phyloP scores from a whole-genome alignment of 2,888 invertebrate genomes.

The Patella depressa region DNA sequence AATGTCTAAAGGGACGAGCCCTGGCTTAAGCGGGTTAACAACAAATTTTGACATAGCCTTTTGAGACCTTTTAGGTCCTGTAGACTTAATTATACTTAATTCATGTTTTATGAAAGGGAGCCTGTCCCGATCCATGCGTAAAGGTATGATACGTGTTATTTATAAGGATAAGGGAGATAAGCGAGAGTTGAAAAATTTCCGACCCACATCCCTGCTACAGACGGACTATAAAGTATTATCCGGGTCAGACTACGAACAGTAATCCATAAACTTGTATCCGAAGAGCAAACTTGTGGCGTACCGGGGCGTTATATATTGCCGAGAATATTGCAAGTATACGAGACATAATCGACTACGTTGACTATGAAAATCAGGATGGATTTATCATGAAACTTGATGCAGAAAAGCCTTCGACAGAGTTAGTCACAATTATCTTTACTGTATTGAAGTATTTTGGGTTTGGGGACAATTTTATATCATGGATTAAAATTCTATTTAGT shows the following conservation, averaged over 20 bases:
- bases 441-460: constrained; percentile 12
- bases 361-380: constrained; percentile 36
- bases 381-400: constrained; percentile 43
- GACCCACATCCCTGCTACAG: constrained; percentile 45
- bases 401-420: constrained; percentile 49
- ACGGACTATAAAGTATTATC: constrained; percentile 42
- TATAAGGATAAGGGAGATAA: constrained; percentile 38
- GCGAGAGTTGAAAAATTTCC: constrained; percentile 37
- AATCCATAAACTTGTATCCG: constrained; percentile 31
- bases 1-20: constrained; percentile 33
- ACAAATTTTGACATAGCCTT: constrained; percentile 11
- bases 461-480: constrained; percentile 16
- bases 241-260: constrained; percentile 34
- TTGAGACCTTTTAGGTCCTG: constrained; percentile 13
- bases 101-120: constrained; percentile 22
- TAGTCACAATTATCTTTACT: constrained; percentile 37
- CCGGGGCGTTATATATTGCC: constrained; percentile 39
- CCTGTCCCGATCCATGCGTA: constrained; percentile 28
- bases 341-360: constrained; percentile 38
- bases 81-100: constrained; percentile 25
- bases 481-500: constrained; percentile 14
- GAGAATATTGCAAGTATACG: constrained; percentile 42
- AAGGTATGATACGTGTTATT: constrained; percentile 30
- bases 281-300: constrained; percentile 44
- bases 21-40: constrained; percentile 5